Percentiles rank a stretch among this genome's conserved stretches.
Conservation (phyloP, 1,140 invertebrate species). For the Calliphora vicina region DNA sequence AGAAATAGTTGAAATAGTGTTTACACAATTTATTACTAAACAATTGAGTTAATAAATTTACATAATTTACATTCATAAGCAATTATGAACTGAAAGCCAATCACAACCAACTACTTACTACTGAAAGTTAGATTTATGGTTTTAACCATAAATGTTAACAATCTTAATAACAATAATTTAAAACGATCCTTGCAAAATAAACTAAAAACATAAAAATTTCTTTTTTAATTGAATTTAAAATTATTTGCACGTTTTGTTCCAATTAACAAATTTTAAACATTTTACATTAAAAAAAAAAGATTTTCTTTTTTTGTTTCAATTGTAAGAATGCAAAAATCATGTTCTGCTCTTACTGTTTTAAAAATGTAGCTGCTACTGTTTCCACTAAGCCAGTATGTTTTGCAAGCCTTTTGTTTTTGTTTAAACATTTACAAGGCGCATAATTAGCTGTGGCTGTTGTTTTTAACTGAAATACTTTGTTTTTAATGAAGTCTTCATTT, state of each 20-base stretch:
- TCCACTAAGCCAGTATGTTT: neutral
- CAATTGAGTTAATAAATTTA: slow-evolving; percentile 13
- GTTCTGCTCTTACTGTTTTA: neutral
- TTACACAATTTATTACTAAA: neutral
- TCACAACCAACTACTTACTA: too few relatives aligned
- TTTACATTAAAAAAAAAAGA: neutral
- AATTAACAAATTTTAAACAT: slow-evolving; percentile 29
- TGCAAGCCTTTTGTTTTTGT: neutral
- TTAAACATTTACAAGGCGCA: neutral
- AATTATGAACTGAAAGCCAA: neutral
- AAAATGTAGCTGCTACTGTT: neutral
- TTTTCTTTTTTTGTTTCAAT: neutral
- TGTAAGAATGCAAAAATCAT: slow-evolving; percentile 22
- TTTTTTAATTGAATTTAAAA: slow-evolving; percentile 20
- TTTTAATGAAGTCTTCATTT: slow-evolving; percentile 22
- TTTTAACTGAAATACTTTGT: neutral
- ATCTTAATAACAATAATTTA: neutral
- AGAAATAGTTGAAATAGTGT: slow-evolving; percentile 5
- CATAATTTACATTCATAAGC: neutral
- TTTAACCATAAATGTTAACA: neutral
- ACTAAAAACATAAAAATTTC: neutral
- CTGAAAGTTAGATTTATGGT: neutral
- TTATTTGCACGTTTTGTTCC: slow-evolving; percentile 33
- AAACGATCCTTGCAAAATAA: neutral
- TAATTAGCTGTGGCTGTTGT: neutral